Evolutionary conservation across 92 coral and sea anemone genomes (phyloP).

Genomic region (Heliopora coerulea): DNA sequence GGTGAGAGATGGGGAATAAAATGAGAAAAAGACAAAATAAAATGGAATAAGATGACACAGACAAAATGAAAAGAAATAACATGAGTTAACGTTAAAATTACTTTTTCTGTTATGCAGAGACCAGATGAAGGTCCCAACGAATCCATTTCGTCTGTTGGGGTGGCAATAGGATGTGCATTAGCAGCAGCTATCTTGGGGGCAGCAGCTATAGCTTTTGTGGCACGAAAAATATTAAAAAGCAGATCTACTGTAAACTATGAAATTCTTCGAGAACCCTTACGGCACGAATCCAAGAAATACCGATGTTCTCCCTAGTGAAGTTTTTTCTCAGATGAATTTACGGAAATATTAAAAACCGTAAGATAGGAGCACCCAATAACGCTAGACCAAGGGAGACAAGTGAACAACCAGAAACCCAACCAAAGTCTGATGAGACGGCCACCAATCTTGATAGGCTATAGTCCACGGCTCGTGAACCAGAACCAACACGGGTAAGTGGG

Average conservation of each 20-base stretch:
- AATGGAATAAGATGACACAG: not conserved
- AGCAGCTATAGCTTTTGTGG: conserved; percentile 95
- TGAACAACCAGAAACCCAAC: no score
- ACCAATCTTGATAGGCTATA: no score
- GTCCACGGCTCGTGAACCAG: no score
- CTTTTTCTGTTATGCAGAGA: conserved; percentile 10
- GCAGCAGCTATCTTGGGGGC: conserved; percentile 99
- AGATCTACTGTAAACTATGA: conserved; percentile 86
- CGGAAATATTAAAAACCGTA: not conserved
- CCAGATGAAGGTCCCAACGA: conserved; percentile 61
- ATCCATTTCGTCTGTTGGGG: conserved; percentile 98
- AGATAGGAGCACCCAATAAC: not conserved
- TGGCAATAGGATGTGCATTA: conserved; percentile 97
- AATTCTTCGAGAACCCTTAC: conserved; percentile 82
- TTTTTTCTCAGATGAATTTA: no score
- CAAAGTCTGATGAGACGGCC: no score
- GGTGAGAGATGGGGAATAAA: not conserved
- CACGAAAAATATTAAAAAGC: conserved; percentile 90
- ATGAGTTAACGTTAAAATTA: not conserved
- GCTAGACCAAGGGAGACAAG: no score
- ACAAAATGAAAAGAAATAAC: not conserved
- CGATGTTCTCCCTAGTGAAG: conserved; percentile 7
- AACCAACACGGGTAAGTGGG: no score
- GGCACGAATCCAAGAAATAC: conserved; percentile 46
- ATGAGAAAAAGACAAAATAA: not conserved